These are phyloP conservation scores for Agonopterix heracliana DNA, from an alignment of 2,888 invertebrate species.

Conservation along the genomic window DNA sequence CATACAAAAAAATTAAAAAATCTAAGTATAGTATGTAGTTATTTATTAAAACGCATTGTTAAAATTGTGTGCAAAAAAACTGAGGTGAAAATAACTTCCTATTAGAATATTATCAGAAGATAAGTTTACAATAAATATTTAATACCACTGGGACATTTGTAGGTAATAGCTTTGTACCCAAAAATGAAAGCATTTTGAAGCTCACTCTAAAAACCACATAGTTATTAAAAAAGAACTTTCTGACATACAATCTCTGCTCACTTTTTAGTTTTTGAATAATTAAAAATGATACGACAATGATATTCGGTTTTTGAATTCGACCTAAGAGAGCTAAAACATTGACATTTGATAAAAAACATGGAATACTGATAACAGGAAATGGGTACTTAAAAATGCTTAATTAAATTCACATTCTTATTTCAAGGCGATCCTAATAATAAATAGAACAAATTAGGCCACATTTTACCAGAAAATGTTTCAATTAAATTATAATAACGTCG, in stretches of 20 bases:
- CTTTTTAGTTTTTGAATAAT: too few species aligned
- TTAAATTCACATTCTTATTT: conserved; percentile 2
- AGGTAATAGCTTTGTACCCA: conserved; percentile 9
- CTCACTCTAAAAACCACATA: background rate
- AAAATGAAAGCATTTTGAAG: background rate
- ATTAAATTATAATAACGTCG: conserved; percentile 5
- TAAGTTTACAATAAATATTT: conserved; percentile 3
- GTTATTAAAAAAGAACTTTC: too few species aligned
- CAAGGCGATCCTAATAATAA: background rate
- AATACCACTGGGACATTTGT: conserved; percentile 2
- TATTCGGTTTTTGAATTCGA: too few species aligned
- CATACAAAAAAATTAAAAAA: too few species aligned
- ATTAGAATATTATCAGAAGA: background rate
- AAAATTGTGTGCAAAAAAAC: too few species aligned
- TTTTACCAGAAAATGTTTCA: conserved; percentile 7
- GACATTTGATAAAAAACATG: background rate
- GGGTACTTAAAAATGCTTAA: background rate
- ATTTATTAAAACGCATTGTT: too few species aligned
- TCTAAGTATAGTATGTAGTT: too few species aligned
- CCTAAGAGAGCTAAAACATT: background rate
- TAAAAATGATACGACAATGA: too few species aligned
- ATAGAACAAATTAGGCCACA: conserved; percentile 11
- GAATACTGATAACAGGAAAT: conserved; percentile 1
- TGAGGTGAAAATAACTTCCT: background rate
- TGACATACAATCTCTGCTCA: too few species aligned